phyloP scores from a whole-genome alignment of 2,797 vertebrate species.

The Amniataba percoides region DNA sequence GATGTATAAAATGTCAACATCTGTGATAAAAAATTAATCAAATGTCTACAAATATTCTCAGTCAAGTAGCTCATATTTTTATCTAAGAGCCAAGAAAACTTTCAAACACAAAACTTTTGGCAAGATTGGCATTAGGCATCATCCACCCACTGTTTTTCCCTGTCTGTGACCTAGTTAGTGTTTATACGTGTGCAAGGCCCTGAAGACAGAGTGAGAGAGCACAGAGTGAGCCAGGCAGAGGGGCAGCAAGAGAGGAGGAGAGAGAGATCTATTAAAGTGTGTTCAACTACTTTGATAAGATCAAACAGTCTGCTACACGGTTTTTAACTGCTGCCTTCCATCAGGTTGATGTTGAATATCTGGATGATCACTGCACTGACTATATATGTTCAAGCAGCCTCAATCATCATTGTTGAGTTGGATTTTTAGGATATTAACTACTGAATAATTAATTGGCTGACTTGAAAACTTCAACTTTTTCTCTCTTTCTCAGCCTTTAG shows the following conservation, averaged over 20 bases:
- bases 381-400: background rate
- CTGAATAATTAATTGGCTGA: background rate
- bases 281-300: conserved; percentile 1
- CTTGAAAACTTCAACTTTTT: background rate
- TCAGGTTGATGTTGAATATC: background rate
- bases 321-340: background rate
- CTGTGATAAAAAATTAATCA: background rate
- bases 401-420: background rate
- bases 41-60: background rate
- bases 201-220: background rate
- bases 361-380: background rate
- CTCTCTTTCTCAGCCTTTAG: background rate
- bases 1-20: background rate
- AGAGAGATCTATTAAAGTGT: background rate
- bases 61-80: background rate
- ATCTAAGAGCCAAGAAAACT: conserved; percentile 7
- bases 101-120: conserved; percentile 6
- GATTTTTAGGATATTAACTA: background rate
- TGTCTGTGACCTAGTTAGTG: conserved; percentile 54
- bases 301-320: background rate
- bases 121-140: conserved; percentile 20
- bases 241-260: background rate
- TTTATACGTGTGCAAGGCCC: conserved; percentile 14
- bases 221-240: background rate
- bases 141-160: conserved; percentile 40